These are phyloP conservation scores for Phoeniculus purpureus DNA, from an alignment of 2,797 vertebrate genomes.

Conservation along the genomic window DNA sequence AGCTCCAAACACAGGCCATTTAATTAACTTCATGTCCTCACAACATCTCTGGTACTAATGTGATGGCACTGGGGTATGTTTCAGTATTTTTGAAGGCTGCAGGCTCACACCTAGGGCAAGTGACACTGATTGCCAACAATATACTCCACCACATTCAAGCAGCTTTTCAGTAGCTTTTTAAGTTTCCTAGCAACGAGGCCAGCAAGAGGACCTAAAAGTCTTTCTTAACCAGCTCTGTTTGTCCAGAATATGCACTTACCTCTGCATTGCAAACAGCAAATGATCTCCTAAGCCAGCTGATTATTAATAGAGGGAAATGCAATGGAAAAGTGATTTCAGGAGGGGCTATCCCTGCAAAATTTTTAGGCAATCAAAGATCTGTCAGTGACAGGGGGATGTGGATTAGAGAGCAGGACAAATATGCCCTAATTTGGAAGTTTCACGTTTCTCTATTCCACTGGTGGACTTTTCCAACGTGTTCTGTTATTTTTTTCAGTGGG, in stretches of 20 bases:
- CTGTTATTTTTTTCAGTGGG: not conserved
- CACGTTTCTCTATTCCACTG: not conserved
- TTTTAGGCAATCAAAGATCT: constrained; percentile 56
- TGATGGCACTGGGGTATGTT: not conserved
- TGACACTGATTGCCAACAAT: constrained; percentile 72
- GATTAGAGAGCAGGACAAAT: not conserved
- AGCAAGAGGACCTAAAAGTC: constrained; percentile 59
- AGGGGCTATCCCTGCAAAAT: constrained; percentile 36
- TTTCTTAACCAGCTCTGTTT: constrained; percentile 72
- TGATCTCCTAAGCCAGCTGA: constrained; percentile 31
- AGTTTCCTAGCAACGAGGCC: constrained; percentile 73
- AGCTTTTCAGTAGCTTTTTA: constrained; percentile 64
- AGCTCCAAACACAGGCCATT: not conserved
- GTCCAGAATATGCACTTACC: constrained; percentile 60
- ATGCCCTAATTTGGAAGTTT: constrained; percentile 25
- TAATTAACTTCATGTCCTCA: not conserved
- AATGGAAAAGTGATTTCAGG: not conserved
- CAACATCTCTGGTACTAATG: not conserved
- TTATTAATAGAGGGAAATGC: constrained; percentile 47
- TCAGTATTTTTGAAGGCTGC: constrained; percentile 50
- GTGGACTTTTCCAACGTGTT: not conserved
- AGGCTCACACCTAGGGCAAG: constrained; percentile 59
- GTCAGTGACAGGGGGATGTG: not conserved
- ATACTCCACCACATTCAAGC: constrained; percentile 50
- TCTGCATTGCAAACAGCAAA: constrained; percentile 45